Base-by-base conservation (phyloP, 1,140 invertebrate genomes). In the Cylas formicarius region DNA sequence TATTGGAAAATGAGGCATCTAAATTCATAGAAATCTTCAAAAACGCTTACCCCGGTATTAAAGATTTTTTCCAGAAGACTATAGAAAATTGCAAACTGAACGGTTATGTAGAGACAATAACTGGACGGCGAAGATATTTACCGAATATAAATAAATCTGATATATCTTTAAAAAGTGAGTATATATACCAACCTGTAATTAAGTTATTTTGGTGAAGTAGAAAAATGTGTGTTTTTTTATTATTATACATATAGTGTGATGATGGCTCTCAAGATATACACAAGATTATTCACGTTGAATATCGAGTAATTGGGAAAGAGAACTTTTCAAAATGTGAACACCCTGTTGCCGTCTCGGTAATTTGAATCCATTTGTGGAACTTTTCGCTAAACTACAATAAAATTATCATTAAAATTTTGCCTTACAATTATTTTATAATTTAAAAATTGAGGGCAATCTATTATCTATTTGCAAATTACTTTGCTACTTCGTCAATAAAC, bases 101-200 rank as follows among this genome's bases (percentile, higher is more conserved):
- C 11, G 90, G 89, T 11, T 94, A 81, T 60, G 79, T 97, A 11
- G 78, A 84, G 61, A 97, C 94, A 0, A 67, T 97, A 11, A 72
- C 74, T 34, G 82, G 83, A 14, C 71, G 94, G 24, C 71, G 84
- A 22, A 76, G 94, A 57, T 82, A 82, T 61, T 65, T 98, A 18
- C 80, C 85, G 0, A 70, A 78, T 38, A 90, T 97, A 22, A 82
- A 77, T 23, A 82, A 80, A 54, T 62, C 60, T 11, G 75, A 78
- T 38, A 41, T 65, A 14, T 67, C 73, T 22, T 67, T 76, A 32
- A 77, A 73, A 72, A 72, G 82, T 74, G 72, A 70, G 58, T 31
- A 13, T 6, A 31, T 31, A 13, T 35, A 31, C 13, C 53, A 58
- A 11, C 33, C 16, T 39, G 2, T 41, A 21, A 2, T 41, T 13